Conservation (phyloP, 2,888 invertebrate genomes). For the Diarsia dahlii region DNA sequence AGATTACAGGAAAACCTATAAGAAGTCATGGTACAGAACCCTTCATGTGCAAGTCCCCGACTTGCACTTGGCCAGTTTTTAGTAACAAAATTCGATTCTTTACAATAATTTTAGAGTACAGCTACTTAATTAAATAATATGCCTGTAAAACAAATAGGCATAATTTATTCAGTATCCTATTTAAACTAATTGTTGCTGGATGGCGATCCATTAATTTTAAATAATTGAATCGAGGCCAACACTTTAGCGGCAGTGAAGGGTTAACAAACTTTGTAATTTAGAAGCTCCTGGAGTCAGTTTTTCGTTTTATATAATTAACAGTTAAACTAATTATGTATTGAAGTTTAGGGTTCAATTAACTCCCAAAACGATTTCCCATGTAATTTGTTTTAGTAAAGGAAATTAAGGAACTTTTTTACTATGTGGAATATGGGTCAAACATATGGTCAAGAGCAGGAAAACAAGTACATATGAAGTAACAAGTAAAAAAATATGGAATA, state of each 20-base stretch:
- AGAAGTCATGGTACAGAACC: too few species aligned
- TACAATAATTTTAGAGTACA: too few species aligned
- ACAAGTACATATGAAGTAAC: background rate
- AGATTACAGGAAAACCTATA: too few species aligned
- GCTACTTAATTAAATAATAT: background rate
- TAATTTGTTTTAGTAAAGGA: conserved; percentile 17
- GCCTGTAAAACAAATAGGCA: conserved; percentile 23
- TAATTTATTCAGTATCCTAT: conserved; percentile 51
- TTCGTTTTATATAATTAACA: conserved; percentile 51
- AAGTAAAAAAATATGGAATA: background rate
- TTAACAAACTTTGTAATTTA: conserved; percentile 58
- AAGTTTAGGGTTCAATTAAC: conserved; percentile 42
- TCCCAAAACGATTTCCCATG: conserved; percentile 16
- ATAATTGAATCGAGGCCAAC: conserved; percentile 54
- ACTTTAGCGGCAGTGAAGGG: conserved; percentile 46
- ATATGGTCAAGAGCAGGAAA: background rate
- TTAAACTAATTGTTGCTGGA: conserved; percentile 48
- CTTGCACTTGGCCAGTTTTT: too few species aligned
- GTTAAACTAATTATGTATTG: conserved; percentile 33
- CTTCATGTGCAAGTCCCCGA: too few species aligned
- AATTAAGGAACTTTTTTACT: background rate
- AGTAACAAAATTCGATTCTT: too few species aligned
- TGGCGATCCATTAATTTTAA: conserved; percentile 57
- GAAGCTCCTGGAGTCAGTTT: conserved; percentile 35
- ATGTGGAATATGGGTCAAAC: background rate